Evolutionary conservation across 2,797 vertebrate species (phyloP).

Genomic region (Poecilia picta): DNA sequence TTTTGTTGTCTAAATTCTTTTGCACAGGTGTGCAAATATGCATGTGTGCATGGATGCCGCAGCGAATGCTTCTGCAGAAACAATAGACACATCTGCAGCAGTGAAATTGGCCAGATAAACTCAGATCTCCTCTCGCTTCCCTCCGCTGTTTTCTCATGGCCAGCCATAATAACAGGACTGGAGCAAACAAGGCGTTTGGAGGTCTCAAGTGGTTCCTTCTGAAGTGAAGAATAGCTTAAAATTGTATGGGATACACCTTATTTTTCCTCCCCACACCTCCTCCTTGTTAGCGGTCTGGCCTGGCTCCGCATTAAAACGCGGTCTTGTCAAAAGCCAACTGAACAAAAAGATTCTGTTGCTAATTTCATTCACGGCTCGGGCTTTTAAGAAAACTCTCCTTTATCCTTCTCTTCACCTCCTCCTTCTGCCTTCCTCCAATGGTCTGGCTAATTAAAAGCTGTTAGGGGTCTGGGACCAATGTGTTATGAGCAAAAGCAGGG

Average conservation of each 20-base stretch:
- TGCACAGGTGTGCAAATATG: conserved; percentile 36
- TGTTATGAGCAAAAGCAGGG: conserved; percentile 66
- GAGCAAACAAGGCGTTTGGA: conserved; percentile 38
- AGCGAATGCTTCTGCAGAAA: conserved; percentile 37
- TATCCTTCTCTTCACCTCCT: conserved; percentile 51
- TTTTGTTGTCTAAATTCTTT: conserved; percentile 42
- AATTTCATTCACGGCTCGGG: conserved; percentile 65
- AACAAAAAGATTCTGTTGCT: conserved; percentile 66
- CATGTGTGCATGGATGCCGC: background rate
- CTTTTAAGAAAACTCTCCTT: conserved; percentile 56
- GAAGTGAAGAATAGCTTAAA: conserved; percentile 42
- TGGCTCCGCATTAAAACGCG: conserved; percentile 40
- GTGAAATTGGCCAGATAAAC: conserved; percentile 62
- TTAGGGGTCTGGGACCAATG: conserved; percentile 76
- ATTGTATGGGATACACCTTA: conserved; percentile 38
- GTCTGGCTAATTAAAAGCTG: conserved; percentile 79
- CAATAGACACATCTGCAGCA: conserved; percentile 39
- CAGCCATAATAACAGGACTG: conserved; percentile 46
- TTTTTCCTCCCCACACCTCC: conserved; percentile 27
- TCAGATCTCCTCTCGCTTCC: conserved; percentile 28
- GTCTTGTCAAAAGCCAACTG: conserved; percentile 60
- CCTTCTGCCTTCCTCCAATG: conserved; percentile 35
- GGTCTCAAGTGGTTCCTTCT: conserved; percentile 43
- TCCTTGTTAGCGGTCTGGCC: conserved; percentile 45
- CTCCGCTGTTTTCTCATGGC: conserved; percentile 34